These are phyloP conservation scores for Neuroscelio doddi DNA, from an alignment of 2,888 invertebrate genomes.

Conservation along the genomic window DNA sequence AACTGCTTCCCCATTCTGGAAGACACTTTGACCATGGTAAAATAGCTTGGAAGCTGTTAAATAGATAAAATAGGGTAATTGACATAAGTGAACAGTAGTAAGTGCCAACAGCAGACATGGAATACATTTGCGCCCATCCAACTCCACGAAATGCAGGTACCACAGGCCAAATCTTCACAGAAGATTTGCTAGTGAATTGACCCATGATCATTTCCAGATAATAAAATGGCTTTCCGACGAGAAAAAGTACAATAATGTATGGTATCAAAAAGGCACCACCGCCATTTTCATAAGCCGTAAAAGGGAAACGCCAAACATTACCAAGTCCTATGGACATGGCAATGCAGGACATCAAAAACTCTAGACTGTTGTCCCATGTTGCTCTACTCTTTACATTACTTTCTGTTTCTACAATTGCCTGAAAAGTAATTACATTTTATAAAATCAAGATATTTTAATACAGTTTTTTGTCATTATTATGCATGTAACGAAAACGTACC, in stretches of 20 bases:
- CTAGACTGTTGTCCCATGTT: constrained; percentile 77
- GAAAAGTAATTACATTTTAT: background rate
- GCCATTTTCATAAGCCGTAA: constrained; percentile 79
- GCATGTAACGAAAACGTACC: no score
- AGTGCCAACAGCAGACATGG: constrained; percentile 70
- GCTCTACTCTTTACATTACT: constrained; percentile 18
- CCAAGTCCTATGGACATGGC: constrained; percentile 81
- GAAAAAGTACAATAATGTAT: constrained; percentile 78
- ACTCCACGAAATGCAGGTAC: constrained; percentile 82
- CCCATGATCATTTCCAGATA: constrained; percentile 89
- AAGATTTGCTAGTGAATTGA: constrained; percentile 87
- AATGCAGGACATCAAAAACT: constrained; percentile 79
- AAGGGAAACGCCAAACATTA: constrained; percentile 81
- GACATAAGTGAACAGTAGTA: constrained; percentile 74
- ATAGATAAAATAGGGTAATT: constrained; percentile 72
- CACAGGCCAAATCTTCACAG: constrained; percentile 81
- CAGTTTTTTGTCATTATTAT: no score
- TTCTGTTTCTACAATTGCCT: constrained; percentile 10
- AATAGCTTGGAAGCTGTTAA: constrained; percentile 70
- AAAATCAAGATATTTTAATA: no score
- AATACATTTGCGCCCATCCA: constrained; percentile 74
- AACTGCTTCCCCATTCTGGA: constrained; percentile 64
- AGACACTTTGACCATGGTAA: constrained; percentile 73
- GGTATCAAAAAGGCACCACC: constrained; percentile 82
- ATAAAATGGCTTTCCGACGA: constrained; percentile 87